Percentiles rank a stretch among this genome's conserved stretches.
These are phyloP conservation scores for Amorpha juglandis DNA, from an alignment of 2,888 invertebrate species.

Conservation along the genomic window DNA sequence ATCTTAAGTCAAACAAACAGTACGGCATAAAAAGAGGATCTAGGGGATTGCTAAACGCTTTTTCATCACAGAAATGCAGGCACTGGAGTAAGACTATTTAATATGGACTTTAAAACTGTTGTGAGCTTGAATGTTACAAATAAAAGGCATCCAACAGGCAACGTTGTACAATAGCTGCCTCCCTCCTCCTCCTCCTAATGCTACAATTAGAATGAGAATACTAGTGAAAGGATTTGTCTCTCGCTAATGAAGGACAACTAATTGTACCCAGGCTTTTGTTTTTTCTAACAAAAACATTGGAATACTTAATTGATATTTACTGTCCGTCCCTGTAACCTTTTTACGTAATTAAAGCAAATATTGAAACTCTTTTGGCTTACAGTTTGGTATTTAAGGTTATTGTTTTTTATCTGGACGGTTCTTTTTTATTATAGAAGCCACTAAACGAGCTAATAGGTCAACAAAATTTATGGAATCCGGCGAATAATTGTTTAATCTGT, in stretches of 20 bases:
- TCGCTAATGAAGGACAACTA: conserved; percentile 73
- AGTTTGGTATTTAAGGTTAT: neutral
- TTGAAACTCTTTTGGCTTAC: conserved; percentile 42
- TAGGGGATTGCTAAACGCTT: conserved; percentile 31
- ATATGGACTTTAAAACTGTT: conserved; percentile 44
- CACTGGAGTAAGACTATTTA: conserved; percentile 29
- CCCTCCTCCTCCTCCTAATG: conserved; percentile 66
- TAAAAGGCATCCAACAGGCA: conserved; percentile 63
- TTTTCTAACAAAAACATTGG: conserved; percentile 51
- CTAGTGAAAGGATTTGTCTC: conserved; percentile 74
- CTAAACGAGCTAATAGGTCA: no score
- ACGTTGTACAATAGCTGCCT: conserved; percentile 70
- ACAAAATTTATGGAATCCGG: no score
- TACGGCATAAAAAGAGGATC: neutral
- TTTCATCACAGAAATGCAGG: conserved; percentile 45
- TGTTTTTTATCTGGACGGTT: neutral
- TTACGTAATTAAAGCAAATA: conserved; percentile 58
- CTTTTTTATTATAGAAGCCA: no score
- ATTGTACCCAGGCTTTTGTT: conserved; percentile 57
- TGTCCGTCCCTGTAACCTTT: conserved; percentile 49
- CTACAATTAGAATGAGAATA: conserved; percentile 73
- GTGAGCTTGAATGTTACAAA: conserved; percentile 64
- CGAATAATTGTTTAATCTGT: no score
- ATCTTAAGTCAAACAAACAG: neutral
- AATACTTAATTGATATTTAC: conserved; percentile 64